Base-by-base conservation (phyloP, 2,113 vertebrate genomes). In the Gallinago jamesoni region DNA sequence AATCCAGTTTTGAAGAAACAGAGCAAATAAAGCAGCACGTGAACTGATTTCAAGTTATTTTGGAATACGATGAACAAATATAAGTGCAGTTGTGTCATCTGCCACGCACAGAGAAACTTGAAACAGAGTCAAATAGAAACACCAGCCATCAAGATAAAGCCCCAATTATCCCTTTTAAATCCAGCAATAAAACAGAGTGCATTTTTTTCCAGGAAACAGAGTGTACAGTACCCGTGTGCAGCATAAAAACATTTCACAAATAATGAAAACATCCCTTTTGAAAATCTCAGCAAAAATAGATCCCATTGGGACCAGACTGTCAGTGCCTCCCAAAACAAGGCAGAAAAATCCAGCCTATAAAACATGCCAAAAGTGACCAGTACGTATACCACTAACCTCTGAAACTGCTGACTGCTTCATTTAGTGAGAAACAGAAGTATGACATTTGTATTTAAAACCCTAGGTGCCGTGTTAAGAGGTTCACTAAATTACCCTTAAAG, bases 271-370 rank as follows among this genome's bases (percentile, higher is more conserved):
- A 96, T 93, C 80, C 84, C 89, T 96, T 93, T 87, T 97, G 96
- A 97, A 97, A 96, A 95, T 89, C 81, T 93, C 92, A 96, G 96
- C 95, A 95, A 94, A 97, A 96, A 94, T 57, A 90, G 95, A 97
- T 97, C 96, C 96, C 97, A 97, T 92, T 96, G 96, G 96, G 96
- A 97, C 82, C 97, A 97, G 96, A 96, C 89, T 92, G 93, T 89
- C 95, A 96, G 93, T 95, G 95, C 96, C 96, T 96, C 95, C 95
- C 87, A 94, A 97, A 96, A 95, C 89, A 96, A 96, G 95, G 94
- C 93, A 97, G 87, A 96, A 94, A 95, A 97, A 96, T 80, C 76
- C 87, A 97, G 89, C 89, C 89, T 97, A 96, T 73, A 97, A 97
- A 94, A 94, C 95, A 92, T 76, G 82, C 56, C 80, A 90, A 93